Percentiles rank a stretch among this genome's conserved stretches.
These are phyloP conservation scores for Alouatta palliata DNA, from an alignment of 2,113 vertebrate species.

Conservation along the genomic window DNA sequence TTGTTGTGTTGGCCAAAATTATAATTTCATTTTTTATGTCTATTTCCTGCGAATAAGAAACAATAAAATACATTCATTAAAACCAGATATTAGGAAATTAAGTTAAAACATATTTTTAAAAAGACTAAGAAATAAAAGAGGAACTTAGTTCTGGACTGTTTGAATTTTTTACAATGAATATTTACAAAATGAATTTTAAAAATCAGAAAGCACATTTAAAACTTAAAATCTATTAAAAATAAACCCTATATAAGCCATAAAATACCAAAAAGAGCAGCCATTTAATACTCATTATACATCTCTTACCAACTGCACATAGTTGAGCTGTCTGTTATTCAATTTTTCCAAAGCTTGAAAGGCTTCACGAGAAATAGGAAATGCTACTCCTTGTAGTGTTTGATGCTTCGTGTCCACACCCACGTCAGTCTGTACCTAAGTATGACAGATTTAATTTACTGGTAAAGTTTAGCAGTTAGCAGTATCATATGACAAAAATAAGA, in stretches of 20 bases:
- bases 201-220: not conserved
- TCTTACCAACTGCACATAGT: conserved; percentile 97
- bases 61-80: conserved; percentile 61
- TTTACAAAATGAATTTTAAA: not conserved
- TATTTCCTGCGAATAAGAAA: conserved; percentile 89
- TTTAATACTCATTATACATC: not conserved
- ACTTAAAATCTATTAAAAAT: conserved; percentile 4
- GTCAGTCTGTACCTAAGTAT: conserved; percentile 91
- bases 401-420: conserved; percentile 95
- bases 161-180: not conserved
- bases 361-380: conserved; percentile 93
- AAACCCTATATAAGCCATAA: not conserved
- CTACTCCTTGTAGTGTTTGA: conserved; percentile 95
- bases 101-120: not conserved
- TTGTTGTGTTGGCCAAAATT: conserved; percentile 90
- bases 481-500: conserved; percentile 26
- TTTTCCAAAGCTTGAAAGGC: conserved; percentile 92
- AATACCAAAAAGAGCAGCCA: not conserved
- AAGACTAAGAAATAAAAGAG: not conserved
- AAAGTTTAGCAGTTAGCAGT: not conserved
- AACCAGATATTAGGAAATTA: conserved; percentile 51
- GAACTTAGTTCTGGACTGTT: not conserved
- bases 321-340: conserved; percentile 90
- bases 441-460: conserved; percentile 37
- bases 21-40: conserved; percentile 95